Base-by-base conservation (phyloP, 2,113 vertebrate species). In the Brienomyrus brachyistius region DNA sequence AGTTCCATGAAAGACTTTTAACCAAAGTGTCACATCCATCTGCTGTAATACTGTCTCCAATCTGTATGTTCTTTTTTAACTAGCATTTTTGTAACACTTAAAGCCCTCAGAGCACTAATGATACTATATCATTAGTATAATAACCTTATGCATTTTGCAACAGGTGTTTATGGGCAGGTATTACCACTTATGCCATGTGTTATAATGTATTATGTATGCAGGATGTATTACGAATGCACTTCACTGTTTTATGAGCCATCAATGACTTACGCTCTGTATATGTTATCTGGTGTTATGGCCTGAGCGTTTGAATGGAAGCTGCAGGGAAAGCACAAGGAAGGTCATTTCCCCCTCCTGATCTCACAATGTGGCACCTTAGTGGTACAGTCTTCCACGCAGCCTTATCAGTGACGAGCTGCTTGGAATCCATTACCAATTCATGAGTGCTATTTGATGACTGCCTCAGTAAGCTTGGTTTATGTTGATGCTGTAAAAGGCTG, bases 161-260 rank as follows among this genome's bases (percentile, higher is more conserved):
- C 15, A 80, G 31, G 74, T 80, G 74, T 80, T 80, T 43, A 80
- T 80, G 74, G 70, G 35, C 17, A 80, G 74, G 74, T 43, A 80
- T 80, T 19, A 40, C 74, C 35, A 80, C 74, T 80, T 43, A 40
- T 80, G 74, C 13, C 35, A 80, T 43, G 70, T 77, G 31, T 80
- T 80, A 80, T 43, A 80, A 80, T 80, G 74, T 80, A 80, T 80
- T 80, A 80, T 43, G 74, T 80, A 80, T 80, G 74, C 74, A 80
- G 35, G 62, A 80, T 80, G 70, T 77, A 77, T 77, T 77, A 11
- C 40, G 70, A 35, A 40, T 77, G 74, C 74, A 43, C 31, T 80
- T 40, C 31, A 80, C 31, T 19, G 31, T 80, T 80, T 80, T 80
- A 80, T 80, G 74, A 80, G 74, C 15, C 74, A 17, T 80, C 17